Evolutionary conservation across 2,797 vertebrate species (phyloP).

Genomic region (Geotrypetes seraphini): DNA sequence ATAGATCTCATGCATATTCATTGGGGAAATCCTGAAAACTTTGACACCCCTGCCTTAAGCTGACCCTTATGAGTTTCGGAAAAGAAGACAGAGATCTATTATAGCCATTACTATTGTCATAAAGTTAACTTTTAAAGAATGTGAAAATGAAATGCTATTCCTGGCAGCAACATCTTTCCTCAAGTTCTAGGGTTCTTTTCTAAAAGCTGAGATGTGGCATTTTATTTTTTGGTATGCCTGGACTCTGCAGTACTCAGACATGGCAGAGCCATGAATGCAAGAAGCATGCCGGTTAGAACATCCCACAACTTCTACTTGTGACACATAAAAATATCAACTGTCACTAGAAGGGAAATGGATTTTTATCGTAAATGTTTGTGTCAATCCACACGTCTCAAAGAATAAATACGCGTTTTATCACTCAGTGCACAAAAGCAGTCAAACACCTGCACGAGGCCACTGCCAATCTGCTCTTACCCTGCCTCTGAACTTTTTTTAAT

Average conservation of each 20-base stretch:
- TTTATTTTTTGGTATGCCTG: neutral
- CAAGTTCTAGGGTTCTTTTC: no score
- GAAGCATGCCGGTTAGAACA: no score
- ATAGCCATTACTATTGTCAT: no score
- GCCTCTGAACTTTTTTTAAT: conserved; percentile 14
- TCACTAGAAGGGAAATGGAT: conserved; percentile 12
- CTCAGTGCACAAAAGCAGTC: conserved; percentile 4
- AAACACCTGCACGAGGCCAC: conserved; percentile 40
- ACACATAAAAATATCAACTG: conserved; percentile 33
- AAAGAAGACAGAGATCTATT: no score
- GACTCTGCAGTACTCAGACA: conserved; percentile 8
- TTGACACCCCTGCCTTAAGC: no score
- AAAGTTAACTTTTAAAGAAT: no score
- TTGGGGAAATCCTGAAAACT: no score
- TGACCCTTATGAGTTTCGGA: no score
- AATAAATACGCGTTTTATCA: conserved; percentile 51
- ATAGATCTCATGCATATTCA: no score
- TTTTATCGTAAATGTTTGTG: conserved; percentile 31
- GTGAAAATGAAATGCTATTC: no score
- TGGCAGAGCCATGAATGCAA: no score
- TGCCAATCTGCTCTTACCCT: conserved; percentile 13
- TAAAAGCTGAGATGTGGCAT: neutral
- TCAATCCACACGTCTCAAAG: conserved; percentile 42
- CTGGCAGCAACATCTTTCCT: no score
- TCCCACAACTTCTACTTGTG: conserved; percentile 22